Evolutionary conservation across 2,797 vertebrate genomes (phyloP).

Genomic region (Ctenopoma kingsleyae): DNA sequence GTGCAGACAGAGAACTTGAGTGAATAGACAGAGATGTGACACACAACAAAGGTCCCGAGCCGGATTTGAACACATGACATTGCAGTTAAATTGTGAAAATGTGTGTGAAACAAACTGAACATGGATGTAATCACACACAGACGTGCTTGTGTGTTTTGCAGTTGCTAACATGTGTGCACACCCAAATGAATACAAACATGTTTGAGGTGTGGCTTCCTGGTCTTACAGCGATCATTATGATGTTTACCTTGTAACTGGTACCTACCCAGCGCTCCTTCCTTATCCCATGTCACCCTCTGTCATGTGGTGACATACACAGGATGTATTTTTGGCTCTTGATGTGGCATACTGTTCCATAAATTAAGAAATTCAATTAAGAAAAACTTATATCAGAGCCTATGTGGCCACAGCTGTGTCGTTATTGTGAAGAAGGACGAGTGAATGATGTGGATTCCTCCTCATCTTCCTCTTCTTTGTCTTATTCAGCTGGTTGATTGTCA

Average conservation of each 20-base stretch:
- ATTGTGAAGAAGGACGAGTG: background rate
- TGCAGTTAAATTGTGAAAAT: no score
- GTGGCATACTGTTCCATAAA: background rate
- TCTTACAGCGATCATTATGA: no score
- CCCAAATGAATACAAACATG: background rate
- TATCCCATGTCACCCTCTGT: background rate
- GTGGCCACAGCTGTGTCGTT: slow-evolving; percentile 3
- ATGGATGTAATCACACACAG: background rate
- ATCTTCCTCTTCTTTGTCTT: slow-evolving; percentile 11
- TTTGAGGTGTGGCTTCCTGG: no score
- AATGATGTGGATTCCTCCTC: background rate
- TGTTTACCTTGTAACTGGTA: background rate
- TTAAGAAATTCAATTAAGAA: background rate
- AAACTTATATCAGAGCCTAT: background rate
- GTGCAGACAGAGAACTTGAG: no score
- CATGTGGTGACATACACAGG: no score
- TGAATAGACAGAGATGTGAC: no score
- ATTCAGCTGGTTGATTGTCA: slow-evolving; percentile 22
- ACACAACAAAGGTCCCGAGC: no score
- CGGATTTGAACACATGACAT: no score
- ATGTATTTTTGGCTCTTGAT: background rate
- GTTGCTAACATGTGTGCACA: no score
- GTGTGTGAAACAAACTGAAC: no score
- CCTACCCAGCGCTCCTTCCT: background rate
- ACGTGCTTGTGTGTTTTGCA: no score